A percentile compares a stretch with the other conserved stretches of the same genome.
These are phyloP conservation scores for Catharus ustulatus DNA, from an alignment of 2,797 vertebrate species.

Conservation along the genomic window DNA sequence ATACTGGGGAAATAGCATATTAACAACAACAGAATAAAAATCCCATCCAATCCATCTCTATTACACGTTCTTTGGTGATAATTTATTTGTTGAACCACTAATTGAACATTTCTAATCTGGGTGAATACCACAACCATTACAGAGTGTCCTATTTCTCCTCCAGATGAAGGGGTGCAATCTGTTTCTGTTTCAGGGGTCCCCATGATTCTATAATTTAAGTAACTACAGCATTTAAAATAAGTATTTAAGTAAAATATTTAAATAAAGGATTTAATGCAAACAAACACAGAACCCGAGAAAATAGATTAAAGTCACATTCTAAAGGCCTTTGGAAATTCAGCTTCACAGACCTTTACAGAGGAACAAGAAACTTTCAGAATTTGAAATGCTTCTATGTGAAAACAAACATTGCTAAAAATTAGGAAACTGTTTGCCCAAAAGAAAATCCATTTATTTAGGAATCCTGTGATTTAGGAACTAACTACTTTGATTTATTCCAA, in stretches of 20 bases:
- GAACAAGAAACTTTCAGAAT: background rate
- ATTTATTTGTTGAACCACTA: background rate
- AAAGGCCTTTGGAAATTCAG: background rate
- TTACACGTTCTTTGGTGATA: background rate
- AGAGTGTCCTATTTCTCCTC: background rate
- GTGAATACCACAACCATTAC: background rate
- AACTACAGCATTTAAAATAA: background rate
- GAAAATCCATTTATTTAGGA: background rate
- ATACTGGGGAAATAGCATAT: rapidly evolving
- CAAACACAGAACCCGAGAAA: background rate
- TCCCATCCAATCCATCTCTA: background rate
- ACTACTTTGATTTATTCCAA: background rate
- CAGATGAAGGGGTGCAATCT: background rate
- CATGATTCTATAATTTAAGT: background rate
- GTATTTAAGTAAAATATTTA: background rate
- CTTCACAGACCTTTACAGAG: background rate
- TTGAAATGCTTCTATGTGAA: background rate
- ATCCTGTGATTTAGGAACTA: background rate
- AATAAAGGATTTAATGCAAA: background rate
- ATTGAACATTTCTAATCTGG: background rate
- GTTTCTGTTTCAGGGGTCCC: background rate
- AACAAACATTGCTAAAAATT: background rate
- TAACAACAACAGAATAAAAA: background rate
- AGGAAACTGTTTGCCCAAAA: background rate
- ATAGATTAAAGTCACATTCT: background rate